Conservation (phyloP, 2,888 invertebrate species). For the Napeogenes sylphis region DNA sequence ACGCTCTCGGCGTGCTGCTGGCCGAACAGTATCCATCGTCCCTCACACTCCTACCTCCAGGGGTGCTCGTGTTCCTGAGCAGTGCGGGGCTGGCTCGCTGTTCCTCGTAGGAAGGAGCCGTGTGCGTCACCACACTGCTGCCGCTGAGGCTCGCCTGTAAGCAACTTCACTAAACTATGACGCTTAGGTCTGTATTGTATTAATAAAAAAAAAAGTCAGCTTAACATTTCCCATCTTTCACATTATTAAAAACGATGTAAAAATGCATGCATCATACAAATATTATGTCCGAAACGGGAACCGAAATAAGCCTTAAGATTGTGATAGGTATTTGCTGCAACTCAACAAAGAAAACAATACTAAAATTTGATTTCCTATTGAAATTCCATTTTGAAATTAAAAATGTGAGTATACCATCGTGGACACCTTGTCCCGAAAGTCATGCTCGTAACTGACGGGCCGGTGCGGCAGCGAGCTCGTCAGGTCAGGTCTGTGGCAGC, state of each 20-base stretch:
- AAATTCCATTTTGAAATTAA: not conserved
- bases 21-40: slow-evolving; percentile 83
- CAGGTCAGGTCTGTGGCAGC: slow-evolving; percentile 50
- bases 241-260: too few species aligned
- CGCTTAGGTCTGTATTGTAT: too few species aligned
- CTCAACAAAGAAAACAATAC: too few species aligned
- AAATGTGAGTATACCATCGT: slow-evolving; percentile 50
- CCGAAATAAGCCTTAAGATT: too few species aligned
- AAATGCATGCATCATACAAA: too few species aligned
- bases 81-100: slow-evolving; percentile 69
- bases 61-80: slow-evolving; percentile 57
- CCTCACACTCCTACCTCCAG: slow-evolving; percentile 67
- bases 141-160: slow-evolving; percentile 56
- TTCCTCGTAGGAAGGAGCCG: slow-evolving; percentile 69
- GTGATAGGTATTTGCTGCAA: too few species aligned
- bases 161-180: slow-evolving; percentile 7
- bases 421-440: slow-evolving; percentile 51
- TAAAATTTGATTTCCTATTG: not conserved
- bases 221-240: too few species aligned
- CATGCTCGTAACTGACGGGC: slow-evolving; percentile 50
- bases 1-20: slow-evolving; percentile 81
- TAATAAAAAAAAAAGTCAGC: slow-evolving; percentile 13
- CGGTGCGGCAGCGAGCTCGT: slow-evolving; percentile 44
- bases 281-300: too few species aligned
- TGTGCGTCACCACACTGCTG: slow-evolving; percentile 60